Percentiles rank a stretch among this genome's conserved stretches.
phyloP scores from a whole-genome alignment of 2,888 invertebrate species.

The Archips xylosteana region DNA sequence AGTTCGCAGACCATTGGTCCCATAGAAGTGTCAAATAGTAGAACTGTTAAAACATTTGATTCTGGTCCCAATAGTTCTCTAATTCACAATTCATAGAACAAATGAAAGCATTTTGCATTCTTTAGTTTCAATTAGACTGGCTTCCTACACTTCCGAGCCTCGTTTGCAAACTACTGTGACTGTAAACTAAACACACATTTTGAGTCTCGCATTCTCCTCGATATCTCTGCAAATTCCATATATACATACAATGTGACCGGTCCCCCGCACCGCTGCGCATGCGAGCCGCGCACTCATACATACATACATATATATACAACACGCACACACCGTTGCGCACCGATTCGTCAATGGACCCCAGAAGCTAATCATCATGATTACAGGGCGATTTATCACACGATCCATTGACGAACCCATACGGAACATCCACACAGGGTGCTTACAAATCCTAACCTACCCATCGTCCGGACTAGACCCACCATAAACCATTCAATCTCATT shows the following conservation, averaged over 20 bases:
- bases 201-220: not conserved
- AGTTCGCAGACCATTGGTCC: not conserved
- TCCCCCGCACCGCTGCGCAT: conserved; percentile 29
- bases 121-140: not conserved
- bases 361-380: conserved; percentile 2
- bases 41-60: not conserved
- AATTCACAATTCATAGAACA: not conserved
- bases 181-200: not conserved
- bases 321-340: conserved; percentile 43
- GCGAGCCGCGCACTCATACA: conserved; percentile 55
- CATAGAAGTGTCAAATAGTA: not conserved
- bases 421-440: conserved; percentile 68
- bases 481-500: not conserved
- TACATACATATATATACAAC: conserved; percentile 56
- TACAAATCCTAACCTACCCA: conserved; percentile 73
- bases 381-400: conserved; percentile 27
- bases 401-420: conserved; percentile 40
- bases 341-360: conserved; percentile 22
- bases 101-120: not conserved
- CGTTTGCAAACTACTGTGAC: not conserved
- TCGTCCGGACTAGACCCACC: conserved; percentile 43
- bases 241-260: conserved; percentile 47
- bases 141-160: not conserved
- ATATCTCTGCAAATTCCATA: not conserved
- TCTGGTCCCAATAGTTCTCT: conserved; percentile 5